Evolutionary conservation across 2,888 invertebrate species (phyloP), one percentile per base, ranked within the genome.

Genomic region (Empis stercorea): DNA sequence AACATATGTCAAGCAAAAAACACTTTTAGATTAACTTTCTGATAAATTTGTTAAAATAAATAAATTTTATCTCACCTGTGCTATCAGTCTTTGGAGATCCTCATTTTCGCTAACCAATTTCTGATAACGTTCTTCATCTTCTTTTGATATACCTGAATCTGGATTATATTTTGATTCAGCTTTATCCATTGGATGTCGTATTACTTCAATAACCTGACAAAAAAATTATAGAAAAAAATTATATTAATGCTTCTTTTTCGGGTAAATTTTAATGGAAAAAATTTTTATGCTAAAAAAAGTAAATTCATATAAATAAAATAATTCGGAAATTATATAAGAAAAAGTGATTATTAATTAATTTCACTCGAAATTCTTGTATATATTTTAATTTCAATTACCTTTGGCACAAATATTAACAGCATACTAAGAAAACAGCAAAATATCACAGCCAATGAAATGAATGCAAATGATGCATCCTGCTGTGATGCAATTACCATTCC

Each of bases 361-460:
- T n/a, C n/a, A n/a, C n/a, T n/a, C n/a, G n/a, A n/a, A 32, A 32
- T 13, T 32, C 4, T 4, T 20, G 20, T 20, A 20, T 4, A n/a
- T n/a, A 20, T 4, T 20, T 20, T 20, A 4, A 27, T 27, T 27
- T 4, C 2, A 54, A 65, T 71, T 60, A 89, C 93, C 81, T 99
- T 99, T 57, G 97, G 97, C 61, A 95, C 86, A 74, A 97, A 99
- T 64, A 99, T 92, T 59, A 99, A 81, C 48, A 96, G 92, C 89
- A 99, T 93, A 65, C 96, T 95, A 52, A 99, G 81, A 73, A 95
- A 95, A 72, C 94, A 93, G 73, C 96, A 97, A 72, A 97, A 93
- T 57, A 96, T 87, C 59, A 97, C 95, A 49, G 96, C 93, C 48
- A 95, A 76, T 9, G 96, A 86, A 46, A 96, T 89, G 70, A 99